Percentiles rank a stretch among this genome's conserved stretches.
Evolutionary conservation across 2,797 vertebrate species (phyloP).

Genomic region (Sylvia borin): DNA sequence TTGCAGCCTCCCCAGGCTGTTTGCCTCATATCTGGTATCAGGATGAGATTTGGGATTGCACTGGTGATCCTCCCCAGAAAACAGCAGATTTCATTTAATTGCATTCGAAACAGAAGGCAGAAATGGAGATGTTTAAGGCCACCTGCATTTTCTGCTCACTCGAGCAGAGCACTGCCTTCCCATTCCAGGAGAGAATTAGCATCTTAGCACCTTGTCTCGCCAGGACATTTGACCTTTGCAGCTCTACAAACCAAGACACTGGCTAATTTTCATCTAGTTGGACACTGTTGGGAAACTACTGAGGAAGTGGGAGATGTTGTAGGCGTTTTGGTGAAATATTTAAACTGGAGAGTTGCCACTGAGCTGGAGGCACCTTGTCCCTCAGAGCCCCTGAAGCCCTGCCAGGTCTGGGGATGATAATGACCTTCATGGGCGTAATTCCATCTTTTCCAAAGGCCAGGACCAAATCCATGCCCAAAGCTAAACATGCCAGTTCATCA

Average conservation of each 20-base stretch:
- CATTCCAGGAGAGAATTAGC: constrained; percentile 13
- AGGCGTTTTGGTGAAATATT: constrained; percentile 17
- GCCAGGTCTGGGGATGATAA: background rate
- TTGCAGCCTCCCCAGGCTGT: background rate
- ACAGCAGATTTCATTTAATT: background rate
- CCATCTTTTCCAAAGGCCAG: background rate
- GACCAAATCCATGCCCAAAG: background rate
- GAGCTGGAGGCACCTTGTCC: background rate
- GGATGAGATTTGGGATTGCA: background rate
- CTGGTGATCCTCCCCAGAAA: background rate
- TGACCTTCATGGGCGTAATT: background rate
- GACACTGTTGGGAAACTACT: background rate
- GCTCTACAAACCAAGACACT: background rate
- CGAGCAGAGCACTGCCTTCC: background rate
- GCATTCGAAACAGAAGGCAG: background rate
- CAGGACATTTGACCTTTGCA: constrained; percentile 35
- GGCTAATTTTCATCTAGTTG: constrained; percentile 54
- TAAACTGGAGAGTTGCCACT: background rate
- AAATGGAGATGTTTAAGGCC: background rate
- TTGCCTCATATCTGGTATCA: background rate
- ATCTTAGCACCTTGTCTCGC: constrained; percentile 40
- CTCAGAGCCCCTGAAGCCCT: background rate
- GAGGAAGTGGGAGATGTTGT: background rate
- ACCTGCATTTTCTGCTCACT: constrained; percentile 43
- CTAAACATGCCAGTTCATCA: background rate